Evolutionary conservation across 2,797 vertebrate species (phyloP).

Genomic region (Chanos chanos): DNA sequence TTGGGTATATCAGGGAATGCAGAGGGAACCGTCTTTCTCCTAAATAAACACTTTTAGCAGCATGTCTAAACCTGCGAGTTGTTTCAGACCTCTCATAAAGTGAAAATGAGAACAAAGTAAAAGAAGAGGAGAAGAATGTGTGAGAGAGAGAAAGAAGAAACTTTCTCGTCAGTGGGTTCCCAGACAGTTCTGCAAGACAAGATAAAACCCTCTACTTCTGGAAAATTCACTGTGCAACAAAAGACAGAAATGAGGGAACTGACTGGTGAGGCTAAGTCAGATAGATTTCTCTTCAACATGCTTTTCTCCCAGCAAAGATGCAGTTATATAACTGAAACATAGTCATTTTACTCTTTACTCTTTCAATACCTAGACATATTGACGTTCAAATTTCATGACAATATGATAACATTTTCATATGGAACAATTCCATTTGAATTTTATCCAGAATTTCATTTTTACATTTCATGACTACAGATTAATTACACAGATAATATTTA

Average conservation of each 20-base stretch:
- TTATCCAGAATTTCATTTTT: too few relatives aligned
- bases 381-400: too few relatives aligned
- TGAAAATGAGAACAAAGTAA: slow-evolving; percentile 10
- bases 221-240: slow-evolving; percentile 39
- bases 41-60: too few relatives aligned
- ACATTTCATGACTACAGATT: too few relatives aligned
- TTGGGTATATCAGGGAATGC: background rate
- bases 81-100: slow-evolving; percentile 3
- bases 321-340: background rate
- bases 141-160: slow-evolving; percentile 36
- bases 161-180: slow-evolving; percentile 43
- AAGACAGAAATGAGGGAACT: slow-evolving; percentile 48
- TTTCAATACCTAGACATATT: too few relatives aligned
- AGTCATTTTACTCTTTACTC: too few relatives aligned
- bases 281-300: slow-evolving; percentile 40
- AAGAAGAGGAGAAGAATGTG: slow-evolving; percentile 11
- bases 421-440: too few relatives aligned
- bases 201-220: slow-evolving; percentile 53
- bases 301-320: slow-evolving; percentile 35
- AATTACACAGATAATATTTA: too few relatives aligned
- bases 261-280: slow-evolving; percentile 40
- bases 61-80: too few relatives aligned
- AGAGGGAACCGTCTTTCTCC: too few relatives aligned
- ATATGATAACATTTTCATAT: too few relatives aligned
- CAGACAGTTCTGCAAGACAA: slow-evolving; percentile 36